Evolutionary conservation across 1,140 invertebrate genomes (phyloP).

Genomic region (Lerema accius): DNA sequence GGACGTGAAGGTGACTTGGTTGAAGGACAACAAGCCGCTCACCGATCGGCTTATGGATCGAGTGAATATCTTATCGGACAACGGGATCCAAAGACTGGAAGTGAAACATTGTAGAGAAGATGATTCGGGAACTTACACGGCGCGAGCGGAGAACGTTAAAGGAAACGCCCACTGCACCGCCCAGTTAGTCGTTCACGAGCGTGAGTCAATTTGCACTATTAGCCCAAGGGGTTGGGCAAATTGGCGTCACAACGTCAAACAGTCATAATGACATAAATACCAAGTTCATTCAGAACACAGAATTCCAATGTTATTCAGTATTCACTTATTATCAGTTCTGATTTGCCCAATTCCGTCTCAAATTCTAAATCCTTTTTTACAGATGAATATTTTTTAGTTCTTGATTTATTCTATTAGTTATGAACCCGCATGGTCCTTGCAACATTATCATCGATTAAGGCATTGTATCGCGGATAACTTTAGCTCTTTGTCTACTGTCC

Average conservation of each 20-base stretch:
- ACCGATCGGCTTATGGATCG: constrained; percentile 90
- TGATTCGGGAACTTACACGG: constrained; percentile 96
- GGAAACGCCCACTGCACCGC: constrained; percentile 92
- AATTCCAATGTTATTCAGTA: no score
- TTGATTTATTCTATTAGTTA: constrained; percentile 25
- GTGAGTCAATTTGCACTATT: constrained; percentile 83
- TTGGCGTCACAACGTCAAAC: constrained; percentile 5
- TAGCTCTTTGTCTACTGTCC: constrained; percentile 52
- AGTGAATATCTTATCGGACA: constrained; percentile 84
- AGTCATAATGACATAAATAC: constrained; percentile 1
- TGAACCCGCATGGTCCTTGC: constrained; percentile 58
- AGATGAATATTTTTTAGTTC: constrained; percentile 26
- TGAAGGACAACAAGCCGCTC: constrained; percentile 94
- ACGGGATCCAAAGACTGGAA: constrained; percentile 86
- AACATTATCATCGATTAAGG: constrained; percentile 64
- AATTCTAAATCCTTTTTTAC: constrained; percentile 29
- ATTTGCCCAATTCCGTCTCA: constrained; percentile 2
- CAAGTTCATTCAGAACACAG: no score
- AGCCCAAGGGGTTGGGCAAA: constrained; percentile 33
- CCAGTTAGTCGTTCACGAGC: constrained; percentile 91
- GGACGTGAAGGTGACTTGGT: constrained; percentile 89
- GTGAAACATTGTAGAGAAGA: constrained; percentile 91
- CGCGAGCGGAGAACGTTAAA: constrained; percentile 91
- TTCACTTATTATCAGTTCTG: no score
- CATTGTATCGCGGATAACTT: constrained; percentile 72